Conservation (phyloP, 2,113 vertebrate species). For the Sinosuthora webbiana region DNA sequence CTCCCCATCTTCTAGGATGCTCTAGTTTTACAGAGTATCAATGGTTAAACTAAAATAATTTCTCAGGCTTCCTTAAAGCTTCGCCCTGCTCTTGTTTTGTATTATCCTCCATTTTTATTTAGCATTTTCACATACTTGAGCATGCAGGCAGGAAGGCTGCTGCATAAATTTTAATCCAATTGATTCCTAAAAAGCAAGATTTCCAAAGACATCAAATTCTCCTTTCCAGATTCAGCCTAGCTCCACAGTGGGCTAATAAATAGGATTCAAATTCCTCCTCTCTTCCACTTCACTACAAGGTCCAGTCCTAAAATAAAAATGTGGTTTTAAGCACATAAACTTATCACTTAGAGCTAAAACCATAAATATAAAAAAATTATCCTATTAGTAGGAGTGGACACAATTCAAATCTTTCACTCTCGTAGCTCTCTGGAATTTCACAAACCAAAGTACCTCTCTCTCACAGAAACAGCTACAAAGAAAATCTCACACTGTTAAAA, state of each 20-base stretch:
- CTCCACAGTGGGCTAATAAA: neutral
- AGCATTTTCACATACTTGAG: neutral
- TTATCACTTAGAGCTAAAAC: neutral
- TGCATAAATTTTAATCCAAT: neutral
- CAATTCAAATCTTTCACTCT: neutral
- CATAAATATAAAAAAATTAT: neutral
- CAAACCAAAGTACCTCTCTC: conserved; percentile 1
- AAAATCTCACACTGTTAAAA: conserved; percentile 21
- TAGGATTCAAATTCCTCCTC: neutral
- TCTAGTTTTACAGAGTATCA: neutral
- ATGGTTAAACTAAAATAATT: neutral
- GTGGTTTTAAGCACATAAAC: neutral
- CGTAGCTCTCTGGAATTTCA: conserved; percentile 20
- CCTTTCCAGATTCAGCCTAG: neutral
- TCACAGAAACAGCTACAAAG: neutral
- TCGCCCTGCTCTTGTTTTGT: neutral
- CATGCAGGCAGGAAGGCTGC: neutral
- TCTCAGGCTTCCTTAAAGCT: neutral
- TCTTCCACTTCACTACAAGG: neutral
- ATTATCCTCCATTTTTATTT: neutral
- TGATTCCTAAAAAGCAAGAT: neutral
- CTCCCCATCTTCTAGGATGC: neutral
- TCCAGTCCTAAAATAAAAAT: neutral
- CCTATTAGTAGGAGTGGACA: neutral
- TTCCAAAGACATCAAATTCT: neutral